Conservation (phyloP, 2,113 vertebrate genomes). For the Marmota monax region DNA sequence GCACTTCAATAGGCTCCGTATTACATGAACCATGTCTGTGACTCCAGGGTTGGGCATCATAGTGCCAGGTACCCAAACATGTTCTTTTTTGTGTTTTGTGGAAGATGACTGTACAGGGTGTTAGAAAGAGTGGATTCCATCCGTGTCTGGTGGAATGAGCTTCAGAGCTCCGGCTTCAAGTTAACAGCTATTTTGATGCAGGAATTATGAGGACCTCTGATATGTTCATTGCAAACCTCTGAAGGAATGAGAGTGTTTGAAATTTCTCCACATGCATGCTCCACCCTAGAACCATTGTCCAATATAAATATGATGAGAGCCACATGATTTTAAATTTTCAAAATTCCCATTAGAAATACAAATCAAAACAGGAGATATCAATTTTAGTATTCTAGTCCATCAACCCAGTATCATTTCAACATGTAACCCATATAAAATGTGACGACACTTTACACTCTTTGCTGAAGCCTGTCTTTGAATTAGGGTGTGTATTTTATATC, state of each 20-base stretch:
- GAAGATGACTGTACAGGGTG: neutral
- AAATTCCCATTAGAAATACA: neutral
- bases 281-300: neutral
- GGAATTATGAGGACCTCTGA: neutral
- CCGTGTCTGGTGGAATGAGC: neutral
- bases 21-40: neutral
- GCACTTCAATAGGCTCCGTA: no score
- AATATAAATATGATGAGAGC: neutral
- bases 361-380: neutral
- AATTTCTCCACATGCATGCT: neutral
- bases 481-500: accelerated
- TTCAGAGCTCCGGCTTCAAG: neutral
- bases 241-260: neutral
- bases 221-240: neutral
- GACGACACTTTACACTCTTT: neutral
- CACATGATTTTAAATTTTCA: neutral
- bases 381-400: neutral
- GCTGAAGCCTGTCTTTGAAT: neutral
- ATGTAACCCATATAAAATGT: neutral
- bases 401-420: neutral
- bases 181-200: neutral
- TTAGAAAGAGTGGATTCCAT: neutral
- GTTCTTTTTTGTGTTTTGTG: neutral
- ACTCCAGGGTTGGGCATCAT: neutral
- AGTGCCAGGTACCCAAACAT: no score